Evolutionary conservation across 1,140 invertebrate genomes (phyloP).

Genomic region (Bombus vancouverensis): DNA sequence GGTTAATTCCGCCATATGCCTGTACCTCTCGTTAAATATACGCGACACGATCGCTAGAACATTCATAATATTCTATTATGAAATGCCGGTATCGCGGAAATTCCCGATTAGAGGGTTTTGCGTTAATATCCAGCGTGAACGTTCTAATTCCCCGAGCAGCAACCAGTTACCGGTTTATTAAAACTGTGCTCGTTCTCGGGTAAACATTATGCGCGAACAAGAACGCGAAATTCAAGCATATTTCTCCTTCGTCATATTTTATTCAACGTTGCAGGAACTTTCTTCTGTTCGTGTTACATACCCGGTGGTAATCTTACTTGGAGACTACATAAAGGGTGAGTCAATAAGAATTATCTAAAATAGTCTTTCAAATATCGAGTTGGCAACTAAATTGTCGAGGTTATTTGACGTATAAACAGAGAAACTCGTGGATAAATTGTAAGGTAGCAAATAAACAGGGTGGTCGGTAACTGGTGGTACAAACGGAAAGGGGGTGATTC

Average conservation of each 20-base stretch:
- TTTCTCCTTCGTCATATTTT: neutral
- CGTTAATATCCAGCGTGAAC: neutral
- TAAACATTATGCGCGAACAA: slow-evolving; percentile 1
- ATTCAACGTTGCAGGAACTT: neutral
- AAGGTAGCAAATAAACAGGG: too few relatives aligned
- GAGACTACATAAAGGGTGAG: too few relatives aligned
- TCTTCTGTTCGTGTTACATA: neutral
- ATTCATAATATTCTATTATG: slow-evolving; percentile 33
- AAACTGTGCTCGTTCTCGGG: neutral
- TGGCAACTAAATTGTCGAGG: too few relatives aligned
- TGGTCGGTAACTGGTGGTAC: too few relatives aligned
- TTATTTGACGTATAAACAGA: too few relatives aligned
- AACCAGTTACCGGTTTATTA: slow-evolving; percentile 15
- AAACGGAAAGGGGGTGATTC: too few relatives aligned
- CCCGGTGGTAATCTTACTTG: neutral
- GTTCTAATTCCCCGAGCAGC: neutral
- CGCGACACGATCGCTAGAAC: neutral
- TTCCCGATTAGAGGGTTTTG: slow-evolving; percentile 18
- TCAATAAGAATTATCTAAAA: too few relatives aligned
- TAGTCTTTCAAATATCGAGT: too few relatives aligned
- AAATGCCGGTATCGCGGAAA: neutral
- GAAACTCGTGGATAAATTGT: too few relatives aligned
- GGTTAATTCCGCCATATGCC: neutral
- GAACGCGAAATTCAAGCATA: neutral
- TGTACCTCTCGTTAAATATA: neutral